Evolutionary conservation across 1,140 invertebrate genomes (phyloP).

Genomic region (Myzus persicae): DNA sequence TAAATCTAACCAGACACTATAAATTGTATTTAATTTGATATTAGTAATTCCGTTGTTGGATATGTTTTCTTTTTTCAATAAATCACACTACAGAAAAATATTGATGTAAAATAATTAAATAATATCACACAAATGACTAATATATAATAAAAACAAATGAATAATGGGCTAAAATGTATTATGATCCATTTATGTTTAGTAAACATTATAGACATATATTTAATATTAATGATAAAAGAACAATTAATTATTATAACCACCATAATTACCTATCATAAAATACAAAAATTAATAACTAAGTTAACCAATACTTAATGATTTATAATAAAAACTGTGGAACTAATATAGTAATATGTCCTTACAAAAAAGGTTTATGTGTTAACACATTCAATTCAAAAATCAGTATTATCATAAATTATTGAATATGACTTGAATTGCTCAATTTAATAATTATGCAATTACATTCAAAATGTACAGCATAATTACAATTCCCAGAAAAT

Average conservation of each 20-base stretch:
- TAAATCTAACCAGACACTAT: conserved; percentile 50
- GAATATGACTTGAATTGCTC: background rate
- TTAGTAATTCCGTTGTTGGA: conserved; percentile 26
- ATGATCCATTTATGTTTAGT: background rate
- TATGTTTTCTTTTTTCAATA: conserved; percentile 46
- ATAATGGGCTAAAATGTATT: background rate
- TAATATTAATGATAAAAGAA: background rate
- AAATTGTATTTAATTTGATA: conserved; percentile 52
- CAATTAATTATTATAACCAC: background rate
- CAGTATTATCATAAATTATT: background rate
- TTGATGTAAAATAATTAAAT: background rate
- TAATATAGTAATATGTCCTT: too few relatives aligned
- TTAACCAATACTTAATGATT: background rate
- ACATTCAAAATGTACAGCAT: background rate
- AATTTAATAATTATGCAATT: background rate
- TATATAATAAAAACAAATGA: background rate
- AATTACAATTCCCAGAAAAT: background rate
- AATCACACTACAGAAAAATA: conserved; percentile 55
- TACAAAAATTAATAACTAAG: background rate
- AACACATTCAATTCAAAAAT: background rate
- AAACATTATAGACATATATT: background rate
- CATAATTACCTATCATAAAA: background rate
- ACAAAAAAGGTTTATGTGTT: too few relatives aligned
- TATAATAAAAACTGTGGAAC: background rate
- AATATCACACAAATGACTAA: background rate